These are phyloP conservation scores for Volucella zonaria DNA, from an alignment of 2,888 invertebrate genomes.

Conservation along the genomic window DNA sequence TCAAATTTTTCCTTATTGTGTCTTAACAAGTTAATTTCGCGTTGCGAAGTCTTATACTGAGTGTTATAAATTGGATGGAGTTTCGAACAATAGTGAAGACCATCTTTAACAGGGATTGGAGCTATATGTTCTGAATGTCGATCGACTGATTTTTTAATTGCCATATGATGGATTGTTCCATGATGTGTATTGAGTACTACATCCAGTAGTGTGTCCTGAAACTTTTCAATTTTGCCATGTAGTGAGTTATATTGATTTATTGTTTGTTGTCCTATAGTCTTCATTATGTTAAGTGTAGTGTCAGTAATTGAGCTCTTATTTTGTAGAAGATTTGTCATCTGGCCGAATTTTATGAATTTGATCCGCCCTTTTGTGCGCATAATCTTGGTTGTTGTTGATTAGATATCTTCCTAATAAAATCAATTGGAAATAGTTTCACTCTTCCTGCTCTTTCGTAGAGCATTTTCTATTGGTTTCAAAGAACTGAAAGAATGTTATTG, in stretches of 20 bases:
- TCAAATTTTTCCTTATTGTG: no score
- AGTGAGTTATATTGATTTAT: constrained; percentile 8
- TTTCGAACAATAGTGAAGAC: constrained; percentile 4
- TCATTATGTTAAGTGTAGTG: constrained; percentile 8
- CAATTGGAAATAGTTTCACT: constrained; percentile 6
- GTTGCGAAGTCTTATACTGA: no score
- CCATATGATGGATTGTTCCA: constrained; percentile 10
- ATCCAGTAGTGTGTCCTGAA: constrained; percentile 7
- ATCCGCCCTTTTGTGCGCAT: background rate
- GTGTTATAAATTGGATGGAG: no score
- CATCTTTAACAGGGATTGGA: constrained; percentile 1
- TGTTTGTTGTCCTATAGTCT: background rate
- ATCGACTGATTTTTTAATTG: no score
- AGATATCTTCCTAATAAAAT: constrained; percentile 2
- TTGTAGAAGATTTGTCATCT: constrained; percentile 7
- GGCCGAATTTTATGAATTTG: background rate
- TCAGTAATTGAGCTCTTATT: constrained; percentile 6
- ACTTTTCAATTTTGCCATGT: background rate
- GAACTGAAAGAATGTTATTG: no score
- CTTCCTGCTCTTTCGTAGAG: constrained; percentile 6
- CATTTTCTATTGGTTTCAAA: background rate
- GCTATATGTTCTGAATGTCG: background rate
- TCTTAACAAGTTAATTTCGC: no score
- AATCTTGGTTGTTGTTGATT: constrained; percentile 3
- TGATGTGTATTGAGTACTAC: background rate